Evolutionary conservation across 2,888 invertebrate species (phyloP), one percentile per base, ranked within the genome.

Genomic region (Melolontha melolontha): DNA sequence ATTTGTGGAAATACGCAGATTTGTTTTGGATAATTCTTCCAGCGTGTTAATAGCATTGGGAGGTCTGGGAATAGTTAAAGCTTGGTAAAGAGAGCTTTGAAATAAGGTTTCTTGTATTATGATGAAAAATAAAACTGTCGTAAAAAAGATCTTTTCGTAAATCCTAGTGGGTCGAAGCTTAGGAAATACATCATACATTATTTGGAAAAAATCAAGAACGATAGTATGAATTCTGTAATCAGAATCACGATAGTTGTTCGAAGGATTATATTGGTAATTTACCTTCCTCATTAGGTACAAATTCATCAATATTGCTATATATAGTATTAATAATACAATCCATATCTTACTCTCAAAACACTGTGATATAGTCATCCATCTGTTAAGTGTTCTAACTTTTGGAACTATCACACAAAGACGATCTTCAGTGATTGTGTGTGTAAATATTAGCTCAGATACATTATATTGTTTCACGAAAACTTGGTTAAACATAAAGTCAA

Each of bases 391-490:
- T 62, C 80, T 78, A 0, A 84, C 81, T 76, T 84, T 84, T 50
- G 79, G 78, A 2, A 84, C 83, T 55, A 79, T 78, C 39, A 84
- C 78, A 44, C 85, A 85, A 6, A 85, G 74, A 16, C 80, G 75
- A 49, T 85, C 85, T 70, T 77, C 79, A 71, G 81, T 81, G 5
- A 84, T 78, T 1, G 82, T 75, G 5, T 78, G 77, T 1, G 81
- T 80, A 67, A 84, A 84, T 64, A 79, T 80, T 0, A 84, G 70
- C 1, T 79, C 79, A 0, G 73, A 69, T 1, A 82, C 78, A 0
- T 80, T 77, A 67, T 85, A 85, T 59, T 83, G 82, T 71, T 84
- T 85, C 1, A 85, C 75, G 66, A 85, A 85, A 68, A 82, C 80
- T 0, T 83, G 82, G 0, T 82, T 78, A 64, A 84, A 75, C 2